Base-by-base conservation (phyloP, 2,113 vertebrate species). In the Macrotus californicus region DNA sequence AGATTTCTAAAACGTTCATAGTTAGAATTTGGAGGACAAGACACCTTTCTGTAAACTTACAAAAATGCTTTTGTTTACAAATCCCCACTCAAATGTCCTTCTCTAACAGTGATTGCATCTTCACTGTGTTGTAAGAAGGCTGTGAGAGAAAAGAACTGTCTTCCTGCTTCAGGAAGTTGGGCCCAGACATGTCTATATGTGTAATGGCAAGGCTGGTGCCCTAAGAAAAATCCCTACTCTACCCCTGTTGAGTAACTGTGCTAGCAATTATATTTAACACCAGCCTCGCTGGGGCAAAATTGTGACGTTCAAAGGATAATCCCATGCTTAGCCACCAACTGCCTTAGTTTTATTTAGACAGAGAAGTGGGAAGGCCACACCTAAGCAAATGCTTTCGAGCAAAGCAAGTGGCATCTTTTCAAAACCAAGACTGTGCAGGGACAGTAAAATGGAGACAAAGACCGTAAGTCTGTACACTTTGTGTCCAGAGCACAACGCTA, bases 11-110 rank as follows among this genome's bases (percentile, higher is more conserved):
- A 64, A 41, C 70, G 56, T 43, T 64, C 46, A 52, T 84, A 19
- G 39, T 79, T 39, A 80, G n/a, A 70, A 73, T 54, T 56, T 82
- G 54, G 64, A 18, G 72, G 36, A 82, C 43, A 22, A 61, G 34
- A 82, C 43, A 39, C 19, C n/a, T 91, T 94, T 93, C 93, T 67
- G 46, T 93, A 67, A 94, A 90, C 18, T 59, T 85, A 87, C 15
- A 73, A 77, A 92, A 85, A 48, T 54, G 75, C 31, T 92, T 94
- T 91, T 93, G 73, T 94, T 52, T 29, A 77, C 81, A 95, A 87
- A 90, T 86, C 85, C 54, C 46, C 88, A 15, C 67, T 66, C 34
- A 5, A 26, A 77, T 64, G 66, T 93, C 87, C 92, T 90, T 56
- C 85, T 75, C 56, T 39, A 26, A 39, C 11, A 50, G n/a, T 9